Percentiles rank a stretch among this genome's conserved stretches.
Evolutionary conservation across 1,140 invertebrate species (phyloP).

Genomic region (Caenorhabditis tropicalis): DNA sequence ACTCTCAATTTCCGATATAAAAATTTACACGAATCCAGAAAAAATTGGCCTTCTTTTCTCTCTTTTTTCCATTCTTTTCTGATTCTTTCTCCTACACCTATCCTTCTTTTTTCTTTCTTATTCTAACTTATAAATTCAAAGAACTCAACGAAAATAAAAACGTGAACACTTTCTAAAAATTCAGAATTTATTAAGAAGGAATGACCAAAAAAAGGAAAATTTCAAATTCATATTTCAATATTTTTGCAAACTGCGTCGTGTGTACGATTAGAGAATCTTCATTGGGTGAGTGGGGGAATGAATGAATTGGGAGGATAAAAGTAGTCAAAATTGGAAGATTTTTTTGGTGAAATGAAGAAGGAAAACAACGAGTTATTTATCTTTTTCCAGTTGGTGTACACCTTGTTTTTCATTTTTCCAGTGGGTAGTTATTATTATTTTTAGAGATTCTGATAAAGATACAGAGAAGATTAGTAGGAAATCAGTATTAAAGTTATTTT

Average conservation of each 20-base stretch:
- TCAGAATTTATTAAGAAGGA: neutral
- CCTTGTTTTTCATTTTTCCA: too few relatives aligned
- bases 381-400: too few relatives aligned
- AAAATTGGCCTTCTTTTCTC: neutral
- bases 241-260: neutral
- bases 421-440: too few relatives aligned
- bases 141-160: neutral
- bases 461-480: too few relatives aligned
- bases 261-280: constrained; percentile 1
- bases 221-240: neutral
- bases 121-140: neutral
- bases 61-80: too few relatives aligned
- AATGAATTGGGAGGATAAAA: too few relatives aligned
- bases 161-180: neutral
- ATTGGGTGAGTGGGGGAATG: neutral
- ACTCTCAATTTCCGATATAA: neutral
- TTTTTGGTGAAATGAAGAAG: neutral
- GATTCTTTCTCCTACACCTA: neutral
- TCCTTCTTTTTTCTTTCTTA: neutral
- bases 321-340: neutral
- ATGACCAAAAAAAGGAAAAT: neutral
- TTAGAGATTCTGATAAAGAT: too few relatives aligned
- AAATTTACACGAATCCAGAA: neutral
- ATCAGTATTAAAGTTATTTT: too few relatives aligned
- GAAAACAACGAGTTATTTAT: neutral